Percentiles rank a stretch among this genome's conserved stretches.
phyloP scores from a whole-genome alignment of 1,140 invertebrate genomes.

The Lepidotrigona ventralis region DNA sequence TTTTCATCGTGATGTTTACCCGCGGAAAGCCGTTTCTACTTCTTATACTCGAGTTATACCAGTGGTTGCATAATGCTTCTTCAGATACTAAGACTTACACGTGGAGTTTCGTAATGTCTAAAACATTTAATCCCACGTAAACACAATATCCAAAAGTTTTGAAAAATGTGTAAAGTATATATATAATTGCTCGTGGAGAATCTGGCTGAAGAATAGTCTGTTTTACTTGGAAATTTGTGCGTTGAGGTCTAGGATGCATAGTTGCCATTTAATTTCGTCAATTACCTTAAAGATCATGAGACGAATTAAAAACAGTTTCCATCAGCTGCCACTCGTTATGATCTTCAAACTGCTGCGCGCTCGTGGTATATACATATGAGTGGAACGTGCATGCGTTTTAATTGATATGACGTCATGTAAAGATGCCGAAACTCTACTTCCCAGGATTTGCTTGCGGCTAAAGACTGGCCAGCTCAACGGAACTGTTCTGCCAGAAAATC shows the following conservation, averaged over 20 bases:
- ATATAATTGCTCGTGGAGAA: no score
- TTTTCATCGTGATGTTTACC: not conserved
- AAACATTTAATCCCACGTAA: no score
- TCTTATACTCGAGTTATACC: not conserved
- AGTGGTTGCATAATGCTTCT: not conserved
- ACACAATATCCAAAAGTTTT: no score
- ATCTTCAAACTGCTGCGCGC: not conserved
- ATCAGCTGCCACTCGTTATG: conserved; percentile 61
- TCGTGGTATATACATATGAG: conserved; percentile 10
- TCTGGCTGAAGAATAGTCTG: not conserved
- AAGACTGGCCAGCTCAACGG: not conserved
- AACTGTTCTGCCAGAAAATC: not conserved
- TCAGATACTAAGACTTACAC: no score
- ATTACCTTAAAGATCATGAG: conserved; percentile 46
- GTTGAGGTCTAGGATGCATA: not conserved
- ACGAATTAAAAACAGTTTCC: conserved; percentile 52
- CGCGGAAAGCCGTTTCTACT: conserved; percentile 24
- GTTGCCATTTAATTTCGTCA: conserved; percentile 56
- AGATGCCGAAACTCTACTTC: conserved; percentile 43
- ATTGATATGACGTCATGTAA: conserved; percentile 63
- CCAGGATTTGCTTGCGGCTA: conserved; percentile 56
- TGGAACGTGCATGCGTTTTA: conserved; percentile 54
- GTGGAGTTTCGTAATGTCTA: no score
- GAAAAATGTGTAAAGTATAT: no score
- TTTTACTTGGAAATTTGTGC: not conserved